These are phyloP conservation scores for Echiichthys vipera DNA, from an alignment of 2,797 vertebrate genomes.

Conservation along the genomic window DNA sequence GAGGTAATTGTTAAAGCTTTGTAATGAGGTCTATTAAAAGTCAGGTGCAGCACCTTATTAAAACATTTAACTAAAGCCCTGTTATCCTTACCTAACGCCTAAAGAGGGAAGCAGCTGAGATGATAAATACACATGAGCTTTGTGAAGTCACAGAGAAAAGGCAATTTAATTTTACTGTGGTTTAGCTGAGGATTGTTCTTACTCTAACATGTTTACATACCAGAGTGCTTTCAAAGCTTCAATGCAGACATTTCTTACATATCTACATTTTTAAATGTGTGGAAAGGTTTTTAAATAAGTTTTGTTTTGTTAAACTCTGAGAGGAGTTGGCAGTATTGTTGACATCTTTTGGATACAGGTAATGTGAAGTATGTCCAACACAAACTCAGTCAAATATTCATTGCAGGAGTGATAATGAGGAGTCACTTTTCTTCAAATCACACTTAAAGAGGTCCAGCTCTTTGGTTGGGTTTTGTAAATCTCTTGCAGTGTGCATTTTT, in stretches of 20 bases:
- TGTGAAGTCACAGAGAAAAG: conserved; percentile 26
- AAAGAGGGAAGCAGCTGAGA: conserved; percentile 13
- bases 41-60: conserved; percentile 26
- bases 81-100: conserved; percentile 6
- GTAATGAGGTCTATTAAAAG: conserved; percentile 17
- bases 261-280: conserved; percentile 2
- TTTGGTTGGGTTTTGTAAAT: background rate
- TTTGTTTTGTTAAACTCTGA: background rate
- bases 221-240: conserved; percentile 1
- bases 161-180: background rate
- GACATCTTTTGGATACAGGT: background rate
- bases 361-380: conserved; percentile 1
- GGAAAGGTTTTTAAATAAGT: background rate
- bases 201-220: conserved; percentile 19
- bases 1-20: conserved; percentile 22
- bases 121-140: conserved; percentile 44
- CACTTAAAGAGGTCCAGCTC: background rate
- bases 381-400: background rate
- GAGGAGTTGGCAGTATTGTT: background rate
- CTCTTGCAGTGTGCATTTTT: background rate
- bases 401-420: conserved; percentile 2
- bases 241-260: background rate
- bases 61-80: conserved; percentile 23
- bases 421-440: background rate
- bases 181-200: conserved; percentile 2